phyloP scores from a whole-genome alignment of 2,113 vertebrate genomes.

The Neoarius graeffei region DNA sequence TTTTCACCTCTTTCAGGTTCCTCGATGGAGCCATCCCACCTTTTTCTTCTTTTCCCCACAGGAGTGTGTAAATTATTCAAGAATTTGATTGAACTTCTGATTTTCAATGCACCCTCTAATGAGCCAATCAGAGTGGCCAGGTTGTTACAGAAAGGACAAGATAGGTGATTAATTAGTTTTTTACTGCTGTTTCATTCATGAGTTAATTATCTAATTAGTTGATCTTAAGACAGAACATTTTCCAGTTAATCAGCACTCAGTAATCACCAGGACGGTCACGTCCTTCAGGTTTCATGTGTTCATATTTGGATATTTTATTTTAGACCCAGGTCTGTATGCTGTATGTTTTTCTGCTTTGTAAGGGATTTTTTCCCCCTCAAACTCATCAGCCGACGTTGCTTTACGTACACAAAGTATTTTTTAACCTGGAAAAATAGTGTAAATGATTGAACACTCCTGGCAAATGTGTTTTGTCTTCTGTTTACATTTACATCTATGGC shows the following conservation, averaged over 20 bases:
- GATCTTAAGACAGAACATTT: neutral
- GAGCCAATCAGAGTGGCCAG: slow-evolving; percentile 54
- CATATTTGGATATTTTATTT: neutral
- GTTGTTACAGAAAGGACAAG: slow-evolving; percentile 38
- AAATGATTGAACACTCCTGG: neutral
- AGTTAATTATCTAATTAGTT: neutral
- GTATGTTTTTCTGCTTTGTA: neutral
- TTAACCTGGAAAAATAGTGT: neutral
- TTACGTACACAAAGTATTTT: neutral
- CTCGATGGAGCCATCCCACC: neutral
- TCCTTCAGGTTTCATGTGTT: neutral
- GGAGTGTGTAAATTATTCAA: slow-evolving; percentile 32
- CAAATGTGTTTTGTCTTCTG: neutral
- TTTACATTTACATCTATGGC: neutral
- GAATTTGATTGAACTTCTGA: slow-evolving; percentile 57
- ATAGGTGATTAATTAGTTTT: slow-evolving; percentile 58
- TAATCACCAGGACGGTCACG: neutral
- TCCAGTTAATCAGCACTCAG: neutral
- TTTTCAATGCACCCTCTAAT: slow-evolving; percentile 50
- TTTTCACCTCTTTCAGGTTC: neutral
- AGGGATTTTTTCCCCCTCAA: too few species aligned
- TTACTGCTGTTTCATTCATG: neutral
- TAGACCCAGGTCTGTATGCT: neutral
- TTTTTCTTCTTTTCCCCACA: neutral
- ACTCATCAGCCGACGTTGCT: too few species aligned